These are phyloP conservation scores for Delia radicum DNA, from an alignment of 1,140 invertebrate genomes.

Conservation along the genomic window DNA sequence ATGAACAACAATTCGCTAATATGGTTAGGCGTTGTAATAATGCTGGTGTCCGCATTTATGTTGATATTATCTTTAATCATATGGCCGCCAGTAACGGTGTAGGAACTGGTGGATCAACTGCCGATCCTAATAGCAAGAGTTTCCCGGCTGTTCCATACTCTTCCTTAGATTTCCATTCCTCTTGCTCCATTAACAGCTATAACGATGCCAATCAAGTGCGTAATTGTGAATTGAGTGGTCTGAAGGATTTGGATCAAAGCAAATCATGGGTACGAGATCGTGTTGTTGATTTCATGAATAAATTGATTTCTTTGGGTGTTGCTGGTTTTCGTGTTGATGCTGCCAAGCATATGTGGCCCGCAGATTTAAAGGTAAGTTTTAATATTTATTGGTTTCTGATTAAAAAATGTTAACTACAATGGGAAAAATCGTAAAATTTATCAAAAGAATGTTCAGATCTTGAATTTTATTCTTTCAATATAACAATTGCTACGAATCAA, in stretches of 20 bases:
- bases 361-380: slow-evolving; percentile 57
- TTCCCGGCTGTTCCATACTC: slow-evolving; percentile 66
- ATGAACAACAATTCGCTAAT: slow-evolving; percentile 65
- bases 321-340: slow-evolving; percentile 75
- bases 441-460: too few relatives aligned
- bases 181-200: slow-evolving; percentile 61
- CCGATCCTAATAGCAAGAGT: slow-evolving; percentile 55
- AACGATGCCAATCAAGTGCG: slow-evolving; percentile 63
- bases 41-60: slow-evolving; percentile 76
- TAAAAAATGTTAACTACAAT: too few relatives aligned
- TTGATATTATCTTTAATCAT: slow-evolving; percentile 78
- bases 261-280: slow-evolving; percentile 66
- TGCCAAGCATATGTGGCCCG: slow-evolving; percentile 77
- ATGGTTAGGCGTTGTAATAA: slow-evolving; percentile 75
- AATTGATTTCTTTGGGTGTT: slow-evolving; percentile 71
- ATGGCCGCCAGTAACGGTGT: slow-evolving; percentile 64
- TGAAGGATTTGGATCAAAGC: slow-evolving; percentile 70
- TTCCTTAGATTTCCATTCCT: slow-evolving; percentile 60
- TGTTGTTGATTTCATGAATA: slow-evolving; percentile 68
- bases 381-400: too few relatives aligned
- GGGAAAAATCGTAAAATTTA: too few relatives aligned
- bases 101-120: slow-evolving; percentile 63
- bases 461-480: too few relatives aligned
- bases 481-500: too few relatives aligned
- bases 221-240: slow-evolving; percentile 70